Conservation (phyloP, 2,888 invertebrate species). For the Entomobrya proxima region DNA sequence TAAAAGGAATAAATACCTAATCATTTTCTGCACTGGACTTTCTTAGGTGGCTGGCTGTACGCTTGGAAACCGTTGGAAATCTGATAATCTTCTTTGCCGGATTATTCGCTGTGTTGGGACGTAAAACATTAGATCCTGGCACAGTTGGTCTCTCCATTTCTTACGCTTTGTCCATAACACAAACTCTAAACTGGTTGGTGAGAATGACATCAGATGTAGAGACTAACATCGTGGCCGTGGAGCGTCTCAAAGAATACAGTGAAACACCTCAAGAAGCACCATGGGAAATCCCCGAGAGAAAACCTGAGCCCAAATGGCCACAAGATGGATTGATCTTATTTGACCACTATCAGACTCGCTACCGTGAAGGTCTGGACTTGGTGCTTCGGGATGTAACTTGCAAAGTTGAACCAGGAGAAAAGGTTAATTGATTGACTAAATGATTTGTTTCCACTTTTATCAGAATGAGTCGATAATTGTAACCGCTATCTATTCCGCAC, state of each 20-base stretch:
- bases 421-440: too few relatives aligned
- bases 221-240: constrained; percentile 81
- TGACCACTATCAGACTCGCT: constrained; percentile 78
- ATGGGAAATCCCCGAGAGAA: constrained; percentile 74
- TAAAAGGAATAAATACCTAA: too few relatives aligned
- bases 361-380: constrained; percentile 79
- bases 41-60: constrained; percentile 78
- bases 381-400: constrained; percentile 78
- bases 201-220: constrained; percentile 80
- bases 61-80: constrained; percentile 80
- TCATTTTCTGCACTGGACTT: too few relatives aligned
- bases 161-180: constrained; percentile 82
- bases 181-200: constrained; percentile 79
- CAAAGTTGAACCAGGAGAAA: constrained; percentile 78
- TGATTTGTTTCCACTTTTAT: too few relatives aligned
- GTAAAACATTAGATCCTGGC: constrained; percentile 77
- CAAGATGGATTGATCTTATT: constrained; percentile 78
- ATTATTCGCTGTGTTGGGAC: constrained; percentile 80
- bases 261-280: constrained; percentile 79
- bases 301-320: constrained; percentile 78
- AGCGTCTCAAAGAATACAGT: constrained; percentile 82
- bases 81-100: constrained; percentile 81
- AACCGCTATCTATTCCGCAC: too few relatives aligned
- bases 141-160: constrained; percentile 90
- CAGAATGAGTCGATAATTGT: too few relatives aligned